These are phyloP conservation scores for Micromys minutus DNA, from an alignment of 2,113 vertebrate genomes.

Conservation along the genomic window DNA sequence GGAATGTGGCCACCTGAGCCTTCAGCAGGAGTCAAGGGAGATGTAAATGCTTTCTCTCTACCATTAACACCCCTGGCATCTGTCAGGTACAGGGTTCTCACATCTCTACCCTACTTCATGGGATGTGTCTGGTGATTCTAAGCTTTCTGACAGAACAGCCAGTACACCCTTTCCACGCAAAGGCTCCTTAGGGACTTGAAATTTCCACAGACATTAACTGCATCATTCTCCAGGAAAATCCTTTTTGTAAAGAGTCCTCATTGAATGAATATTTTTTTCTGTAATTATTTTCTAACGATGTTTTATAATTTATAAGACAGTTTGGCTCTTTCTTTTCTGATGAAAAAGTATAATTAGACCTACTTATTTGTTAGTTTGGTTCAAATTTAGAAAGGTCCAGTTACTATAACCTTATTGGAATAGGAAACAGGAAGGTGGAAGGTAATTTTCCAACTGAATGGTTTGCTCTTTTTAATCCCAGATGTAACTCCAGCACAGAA, in stretches of 20 bases:
- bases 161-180: not conserved
- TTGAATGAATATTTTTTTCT: not conserved
- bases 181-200: not conserved
- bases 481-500: not conserved
- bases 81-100: not conserved
- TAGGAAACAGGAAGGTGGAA: not conserved
- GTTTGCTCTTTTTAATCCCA: not conserved
- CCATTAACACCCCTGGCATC: not conserved
- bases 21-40: not conserved
- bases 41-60: fast-evolving
- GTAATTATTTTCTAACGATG: not conserved
- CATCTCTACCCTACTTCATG: too few relatives aligned
- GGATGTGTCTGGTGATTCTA: not conserved
- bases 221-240: not conserved
- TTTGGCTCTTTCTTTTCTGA: slow-evolving; percentile 8
- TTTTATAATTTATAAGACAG: slow-evolving; percentile 14
- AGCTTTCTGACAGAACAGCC: not conserved
- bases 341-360: not conserved
- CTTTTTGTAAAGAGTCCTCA: not conserved
- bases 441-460: not conserved
- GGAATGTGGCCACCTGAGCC: not conserved
- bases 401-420: not conserved
- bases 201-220: not conserved
- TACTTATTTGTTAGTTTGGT: not conserved
- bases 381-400: not conserved